Conservation (phyloP, 2,888 invertebrate species). For the Ophonus ardosiacus region DNA sequence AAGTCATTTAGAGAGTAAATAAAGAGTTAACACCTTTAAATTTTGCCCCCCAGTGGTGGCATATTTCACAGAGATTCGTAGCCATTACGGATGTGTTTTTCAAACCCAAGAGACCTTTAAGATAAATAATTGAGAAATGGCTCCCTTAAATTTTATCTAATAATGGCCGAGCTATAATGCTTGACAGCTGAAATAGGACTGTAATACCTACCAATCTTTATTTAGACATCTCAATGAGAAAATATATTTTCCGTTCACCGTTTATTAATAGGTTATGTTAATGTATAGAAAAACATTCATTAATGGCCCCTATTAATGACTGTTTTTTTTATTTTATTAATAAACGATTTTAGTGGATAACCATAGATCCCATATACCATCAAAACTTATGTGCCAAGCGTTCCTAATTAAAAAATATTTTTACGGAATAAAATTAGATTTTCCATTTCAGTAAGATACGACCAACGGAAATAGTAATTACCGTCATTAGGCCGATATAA, state of each 20-base stretch:
- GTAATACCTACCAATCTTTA: not conserved
- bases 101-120: constrained; percentile 19
- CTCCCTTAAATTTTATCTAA: constrained; percentile 9
- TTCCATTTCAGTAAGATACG: too few relatives aligned
- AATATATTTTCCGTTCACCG: not conserved
- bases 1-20: constrained; percentile 49
- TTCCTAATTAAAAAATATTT: too few relatives aligned
- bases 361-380: too few relatives aligned
- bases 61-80: constrained; percentile 8
- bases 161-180: not conserved
- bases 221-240: not conserved
- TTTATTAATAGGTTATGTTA: too few relatives aligned
- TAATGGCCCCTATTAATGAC: too few relatives aligned
- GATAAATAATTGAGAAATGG: constrained; percentile 43
- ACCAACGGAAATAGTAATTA: too few relatives aligned
- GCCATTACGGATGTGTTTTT: constrained; percentile 37
- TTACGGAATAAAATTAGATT: too few relatives aligned
- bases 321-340: too few relatives aligned
- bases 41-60: constrained; percentile 20
- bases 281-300: too few relatives aligned
- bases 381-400: too few relatives aligned
- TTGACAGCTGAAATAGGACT: not conserved
- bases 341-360: too few relatives aligned
- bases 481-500: too few relatives aligned
- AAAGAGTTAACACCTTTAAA: constrained; percentile 42